Evolutionary conservation across 2,797 vertebrate species (phyloP), one percentile per base, ranked within the genome.

Genomic region (Brotula barbata): DNA sequence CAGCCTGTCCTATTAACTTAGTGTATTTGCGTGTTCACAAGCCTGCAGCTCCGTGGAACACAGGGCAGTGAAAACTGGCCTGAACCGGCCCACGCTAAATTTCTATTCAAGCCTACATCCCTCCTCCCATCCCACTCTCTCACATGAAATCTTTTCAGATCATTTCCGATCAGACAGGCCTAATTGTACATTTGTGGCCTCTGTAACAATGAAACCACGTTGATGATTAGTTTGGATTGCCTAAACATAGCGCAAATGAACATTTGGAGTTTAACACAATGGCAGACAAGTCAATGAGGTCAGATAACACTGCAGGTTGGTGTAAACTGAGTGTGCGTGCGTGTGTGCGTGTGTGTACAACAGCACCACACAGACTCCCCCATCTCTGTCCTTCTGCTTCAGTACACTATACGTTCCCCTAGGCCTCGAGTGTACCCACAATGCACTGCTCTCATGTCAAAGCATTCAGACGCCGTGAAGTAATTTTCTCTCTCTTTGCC

Each of bases 1-100:
- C 82, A 78, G 86, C 82, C 85, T 91, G 90, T 90, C 91, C 79
- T 73, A 69, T 89, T 87, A 73, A 64, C 85, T 92, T 90, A 92
- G 81, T 59, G 79, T 84, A 73, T 66, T 78, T 65, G 81, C 52
- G 82, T 82, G 77, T 89, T 87, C 76, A 75, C 72, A 73, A 88
- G 85, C 86, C 83, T 73, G 61, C 80, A 82, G 86, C 86, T 86
- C 84, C 73, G 71, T 77, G 81, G 75, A 83, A 77, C 59, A 48
- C 70, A 66, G 82, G 70, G 57, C 73, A 81, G 78, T 36, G 78
- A 80, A 75, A 87, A 86, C 78, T 76, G 83, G 82, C 80, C 84
- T 59, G 45, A 82, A 87, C 86, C 77, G 70, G 81, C 80, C 77
- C 57, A 75, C 50, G 47, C 76, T 78, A 64, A 64, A 88, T 89